A percentile compares a stretch with the other conserved stretches of the same genome.
These are phyloP conservation scores for Oopsacas minuta DNA, from an alignment of 37 sponge, comb jelly and placozoan genomes.

Conservation along the genomic window DNA sequence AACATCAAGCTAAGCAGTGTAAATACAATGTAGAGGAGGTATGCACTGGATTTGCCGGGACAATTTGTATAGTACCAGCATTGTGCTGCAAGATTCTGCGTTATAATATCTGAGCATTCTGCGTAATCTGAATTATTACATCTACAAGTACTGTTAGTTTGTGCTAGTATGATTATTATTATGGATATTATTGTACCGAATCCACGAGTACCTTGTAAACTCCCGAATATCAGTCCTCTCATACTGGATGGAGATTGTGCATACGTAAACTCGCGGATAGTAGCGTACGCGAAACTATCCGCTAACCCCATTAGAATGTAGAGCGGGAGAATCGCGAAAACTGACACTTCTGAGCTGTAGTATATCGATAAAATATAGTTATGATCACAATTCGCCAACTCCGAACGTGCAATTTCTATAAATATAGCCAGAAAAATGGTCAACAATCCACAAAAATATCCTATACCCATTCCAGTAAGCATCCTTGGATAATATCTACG, in stretches of 20 bases:
- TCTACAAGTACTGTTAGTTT: not conserved
- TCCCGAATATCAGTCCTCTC: not conserved
- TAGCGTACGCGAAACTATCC: not conserved
- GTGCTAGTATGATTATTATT: not conserved
- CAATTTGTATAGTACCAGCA: slow-evolving; percentile 8
- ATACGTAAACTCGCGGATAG: slow-evolving; percentile 1
- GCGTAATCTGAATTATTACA: not conserved
- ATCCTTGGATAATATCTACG: not conserved
- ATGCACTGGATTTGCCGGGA: not conserved
- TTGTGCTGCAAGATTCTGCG: not conserved
- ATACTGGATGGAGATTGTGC: not conserved
- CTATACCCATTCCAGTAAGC: not conserved
- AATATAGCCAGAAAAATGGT: not conserved
- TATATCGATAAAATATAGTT: not conserved
- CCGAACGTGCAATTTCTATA: not conserved
- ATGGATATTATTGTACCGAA: not conserved
- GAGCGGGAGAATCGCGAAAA: not conserved
- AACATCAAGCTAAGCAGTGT: not conserved
- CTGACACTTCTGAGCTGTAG: not conserved
- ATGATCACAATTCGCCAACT: not conserved
- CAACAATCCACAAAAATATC: not conserved
- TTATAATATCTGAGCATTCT: not conserved
- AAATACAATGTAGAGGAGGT: not conserved
- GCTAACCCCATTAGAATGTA: not conserved
- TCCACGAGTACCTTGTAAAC: not conserved